Conservation (phyloP, 2,797 vertebrate genomes). For the Leptodactylus fallax region DNA sequence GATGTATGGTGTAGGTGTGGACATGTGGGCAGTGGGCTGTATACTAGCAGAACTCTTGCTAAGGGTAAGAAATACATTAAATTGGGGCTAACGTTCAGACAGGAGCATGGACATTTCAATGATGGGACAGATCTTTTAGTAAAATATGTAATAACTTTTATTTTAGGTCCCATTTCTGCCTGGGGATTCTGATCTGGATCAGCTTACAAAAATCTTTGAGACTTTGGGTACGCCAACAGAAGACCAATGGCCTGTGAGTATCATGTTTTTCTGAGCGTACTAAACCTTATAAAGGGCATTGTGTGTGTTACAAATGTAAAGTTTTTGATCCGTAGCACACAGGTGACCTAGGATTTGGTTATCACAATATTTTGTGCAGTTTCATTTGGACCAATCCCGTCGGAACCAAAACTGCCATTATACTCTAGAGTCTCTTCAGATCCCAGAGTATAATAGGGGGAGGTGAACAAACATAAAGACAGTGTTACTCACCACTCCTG, state of each 20-base stretch:
- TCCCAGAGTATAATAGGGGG: no score
- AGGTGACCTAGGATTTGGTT: no score
- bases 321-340: no score
- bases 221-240: constrained; percentile 94
- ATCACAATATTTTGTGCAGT: no score
- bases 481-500: no score
- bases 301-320: neutral
- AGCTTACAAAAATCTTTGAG: constrained; percentile 96
- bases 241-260: constrained; percentile 92
- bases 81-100: neutral
- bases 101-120: neutral
- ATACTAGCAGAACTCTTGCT: constrained; percentile 95
- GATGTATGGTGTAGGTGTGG: constrained; percentile 97
- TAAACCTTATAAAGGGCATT: neutral
- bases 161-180: constrained; percentile 92
- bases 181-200: constrained; percentile 96
- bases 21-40: constrained; percentile 99
- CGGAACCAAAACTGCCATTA: no score
- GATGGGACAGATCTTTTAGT: neutral
- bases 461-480: no score
- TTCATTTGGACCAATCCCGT: no score
- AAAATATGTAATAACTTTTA: neutral
- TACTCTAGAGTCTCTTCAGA: no score
- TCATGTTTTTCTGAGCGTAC: neutral
- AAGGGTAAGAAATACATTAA: constrained; percentile 78